Evolutionary conservation across 2,888 invertebrate genomes (phyloP), one percentile per base, ranked within the genome.

Genomic region (Melangyna quadrimaculata): DNA sequence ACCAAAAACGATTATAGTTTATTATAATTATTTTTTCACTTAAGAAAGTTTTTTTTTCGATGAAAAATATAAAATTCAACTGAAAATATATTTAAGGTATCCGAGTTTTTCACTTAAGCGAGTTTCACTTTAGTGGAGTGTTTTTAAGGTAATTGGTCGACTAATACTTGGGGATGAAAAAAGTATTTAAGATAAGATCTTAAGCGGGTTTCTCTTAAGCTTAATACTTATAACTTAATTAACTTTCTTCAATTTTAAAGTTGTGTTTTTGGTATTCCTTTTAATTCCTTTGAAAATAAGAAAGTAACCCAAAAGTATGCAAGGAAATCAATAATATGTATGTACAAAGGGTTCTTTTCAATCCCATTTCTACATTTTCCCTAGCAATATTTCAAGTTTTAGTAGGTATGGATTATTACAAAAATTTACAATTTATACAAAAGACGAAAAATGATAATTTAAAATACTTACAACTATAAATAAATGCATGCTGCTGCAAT

Each of bases 401-500:
- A n/a, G 1, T 12, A 27, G 10, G 19, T 17, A 6, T 10, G 17
- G 29, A 9, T n/a, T 70, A 29, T 24, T 19, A 67, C 35, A 32
- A 37, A 51, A 35, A 35, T 10, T 53, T 37, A 53, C 40, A 63
- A 70, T 55, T 55, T 59, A 2, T 48, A 61, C 19, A 59, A 37
- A 45, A 53, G 9, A 48, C 10, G n/a, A 35, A 17, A 24, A 27
- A 48, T 10, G 32, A 12, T 32, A 8, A 40, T n/a, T 27, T 9
- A 29, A 75, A 55, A 77, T 84, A 84, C 84, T 84, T 84, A 84
- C 84, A 80, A 84, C 79, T 51, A 51, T 51, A 51, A 72, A 67
- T 71, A 61, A 75, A 67, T 51, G 72, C 84, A 84, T 84, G 84
- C 79, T 80, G 65, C 84, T 12, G 75, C 71, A 79, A 67, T 69